Evolutionary conservation across 2,888 invertebrate genomes (phyloP), one percentile per base, ranked within the genome.

Genomic region (Hypena proboscidalis): DNA sequence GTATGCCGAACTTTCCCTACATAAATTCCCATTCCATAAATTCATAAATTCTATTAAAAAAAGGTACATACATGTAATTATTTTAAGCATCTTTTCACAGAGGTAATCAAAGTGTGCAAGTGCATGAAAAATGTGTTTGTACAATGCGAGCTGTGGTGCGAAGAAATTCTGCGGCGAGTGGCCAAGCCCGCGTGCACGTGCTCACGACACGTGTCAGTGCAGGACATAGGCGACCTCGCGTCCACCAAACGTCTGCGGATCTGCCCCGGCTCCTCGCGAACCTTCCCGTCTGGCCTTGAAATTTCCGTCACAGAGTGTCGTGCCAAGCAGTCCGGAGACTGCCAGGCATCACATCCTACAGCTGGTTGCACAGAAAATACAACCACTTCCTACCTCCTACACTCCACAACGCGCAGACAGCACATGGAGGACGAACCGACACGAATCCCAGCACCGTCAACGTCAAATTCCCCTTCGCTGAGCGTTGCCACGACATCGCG

Each of bases 91-190:
- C n/a, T n/a, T 6, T 22, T 37, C 48, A 30, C 73, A 88, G 89
- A 72, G 33, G 51, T 80, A 1, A 75, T 85, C 17, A 74, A 81
- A 67, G 81, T 88, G 10, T 90, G 88, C 78, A 86, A 85, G 49
- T 90, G 89, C 58, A 83, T 82, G 84, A 88, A 87, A 63, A 86
- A 80, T 49, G 86, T 83, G 23, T 82, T 83, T 54, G 84, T 88
- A 5, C 89, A 90, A 59, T 89, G 90, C 60, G 89, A 89, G 58
- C 53, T 89, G 44, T 85, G 88, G 85, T 82, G 84, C 58, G 87
- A 87, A 29, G 88, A 87, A 65, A 85, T 84, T 11, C 51, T 88
- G 22, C 77, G 86, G 3, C 80, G 76, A 13, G 78, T 85, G 33
- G 58, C 74, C 1, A 73, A 73, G n/a, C 86, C 85, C 0, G 76